Percentiles rank a stretch among this genome's conserved stretches.
phyloP scores from a whole-genome alignment of 2,797 vertebrate species.

The Paedocypris micromegethes region DNA sequence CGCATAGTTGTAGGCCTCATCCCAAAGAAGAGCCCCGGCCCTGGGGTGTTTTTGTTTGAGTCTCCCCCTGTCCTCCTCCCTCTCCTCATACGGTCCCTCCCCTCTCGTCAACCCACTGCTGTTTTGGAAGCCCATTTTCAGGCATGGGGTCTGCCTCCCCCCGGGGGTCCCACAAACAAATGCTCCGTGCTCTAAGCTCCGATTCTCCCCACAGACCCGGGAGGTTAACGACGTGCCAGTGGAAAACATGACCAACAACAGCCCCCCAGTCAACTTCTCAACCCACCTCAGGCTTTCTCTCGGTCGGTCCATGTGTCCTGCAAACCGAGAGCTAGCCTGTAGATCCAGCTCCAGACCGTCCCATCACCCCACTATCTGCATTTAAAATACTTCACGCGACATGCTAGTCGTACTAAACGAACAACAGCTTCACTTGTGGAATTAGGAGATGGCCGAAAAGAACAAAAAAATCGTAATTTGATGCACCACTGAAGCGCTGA shows the following conservation, averaged over 20 bases:
- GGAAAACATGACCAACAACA: slow-evolving; percentile 60
- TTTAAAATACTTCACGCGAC: neutral
- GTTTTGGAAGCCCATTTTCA: slow-evolving; percentile 67
- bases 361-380: too few relatives aligned
- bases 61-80: slow-evolving; percentile 53
- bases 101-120: slow-evolving; percentile 58
- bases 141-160: slow-evolving; percentile 63
- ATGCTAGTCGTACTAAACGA: slow-evolving; percentile 43
- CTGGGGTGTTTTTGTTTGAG: slow-evolving; percentile 58
- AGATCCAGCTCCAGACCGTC: too few relatives aligned
- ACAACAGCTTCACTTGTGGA: slow-evolving; percentile 62
- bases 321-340: slow-evolving; percentile 14
- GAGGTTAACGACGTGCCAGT: slow-evolving; percentile 74
- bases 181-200: slow-evolving; percentile 60
- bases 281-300: slow-evolving; percentile 39
- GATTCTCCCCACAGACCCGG: slow-evolving; percentile 59
- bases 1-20: slow-evolving; percentile 27
- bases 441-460: slow-evolving; percentile 66
- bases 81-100: slow-evolving; percentile 42
- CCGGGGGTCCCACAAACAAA: slow-evolving; percentile 67
- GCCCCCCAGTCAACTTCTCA: slow-evolving; percentile 39
- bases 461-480: slow-evolving; percentile 69
- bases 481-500: slow-evolving; percentile 68
- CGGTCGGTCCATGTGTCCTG: slow-evolving; percentile 18
- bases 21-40: slow-evolving; percentile 45